Base-by-base conservation (phyloP, 2,888 invertebrate genomes). In the Aspidiotus destructor region DNA sequence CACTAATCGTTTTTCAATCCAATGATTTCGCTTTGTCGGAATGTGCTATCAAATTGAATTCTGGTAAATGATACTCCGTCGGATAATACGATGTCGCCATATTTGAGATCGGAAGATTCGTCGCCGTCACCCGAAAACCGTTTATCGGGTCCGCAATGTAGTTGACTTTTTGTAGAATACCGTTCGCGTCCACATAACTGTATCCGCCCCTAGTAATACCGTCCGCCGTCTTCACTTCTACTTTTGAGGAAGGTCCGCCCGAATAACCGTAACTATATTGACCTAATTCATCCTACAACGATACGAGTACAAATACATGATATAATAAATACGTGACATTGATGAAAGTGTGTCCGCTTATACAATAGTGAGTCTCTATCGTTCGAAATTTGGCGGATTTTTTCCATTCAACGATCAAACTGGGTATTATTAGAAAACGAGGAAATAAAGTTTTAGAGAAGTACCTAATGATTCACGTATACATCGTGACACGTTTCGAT, bases 171-270 rank as follows among this genome's bases (percentile, higher is more conserved):
- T 86, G 86, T 10, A 85, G 76, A 69, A 83, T 78, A 2, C 85
- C 85, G 74, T 85, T 74, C 15, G 84, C 84, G 75, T 87, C 86
- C 69, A 86, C 81, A 75, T 86, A 87, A 53, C 85, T 84, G 75
- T 86, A 87, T 57, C 83, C 84, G n/a, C 70, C 67, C 76, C 75
- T 65, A 76, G 78, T 73, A 74, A 77, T 64, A 75, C 77, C 74
- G 76, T 76, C 71, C 76, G 76, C 64, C 76, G 76, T 73, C 76
- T 77, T 60, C 76, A 77, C 70, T 76, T 78, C 69, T 76, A 71
- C 63, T 70, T 73, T 73, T 55, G 72, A 70, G 57, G 73, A 73
- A 52, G 71, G 70, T 13, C 71, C 77, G 76, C 74, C 77, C 76
- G 72, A 77, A 77, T 71, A 77, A 9, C 73, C 78, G 74, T 73